Percentiles rank a stretch among this genome's conserved stretches.
Evolutionary conservation across 1,140 invertebrate genomes (phyloP).

Genomic region (Ceratosolen fusciceps): DNA sequence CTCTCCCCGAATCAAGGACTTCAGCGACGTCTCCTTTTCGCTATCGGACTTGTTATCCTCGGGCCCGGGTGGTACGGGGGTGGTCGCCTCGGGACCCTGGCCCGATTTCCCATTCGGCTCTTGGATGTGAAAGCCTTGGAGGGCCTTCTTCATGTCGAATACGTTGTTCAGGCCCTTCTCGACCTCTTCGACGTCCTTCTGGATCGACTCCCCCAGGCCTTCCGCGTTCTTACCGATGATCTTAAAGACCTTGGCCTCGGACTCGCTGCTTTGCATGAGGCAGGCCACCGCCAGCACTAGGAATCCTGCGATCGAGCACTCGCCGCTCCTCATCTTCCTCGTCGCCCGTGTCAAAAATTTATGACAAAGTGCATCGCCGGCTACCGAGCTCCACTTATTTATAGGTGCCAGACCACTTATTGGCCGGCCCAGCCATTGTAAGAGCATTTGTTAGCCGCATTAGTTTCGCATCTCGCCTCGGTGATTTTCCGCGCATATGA

Average conservation of each 20-base stretch:
- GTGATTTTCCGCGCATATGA: background rate
- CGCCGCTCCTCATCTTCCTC: slow-evolving; percentile 11
- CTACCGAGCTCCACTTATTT: no score
- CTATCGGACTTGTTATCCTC: no score
- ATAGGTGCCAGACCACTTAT: background rate
- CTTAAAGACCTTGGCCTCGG: background rate
- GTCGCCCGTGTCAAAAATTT: background rate
- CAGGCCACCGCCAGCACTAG: background rate
- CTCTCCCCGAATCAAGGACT: no score
- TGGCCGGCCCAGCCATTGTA: no score
- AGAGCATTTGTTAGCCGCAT: background rate
- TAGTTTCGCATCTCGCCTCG: background rate
- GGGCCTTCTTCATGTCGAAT: background rate
- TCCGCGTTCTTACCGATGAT: background rate
- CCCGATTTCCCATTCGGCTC: no score
- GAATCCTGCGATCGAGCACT: background rate
- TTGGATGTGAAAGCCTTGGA: no score
- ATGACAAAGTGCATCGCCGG: background rate
- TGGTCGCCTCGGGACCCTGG: no score
- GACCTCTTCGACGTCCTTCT: background rate
- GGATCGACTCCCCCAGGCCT: background rate
- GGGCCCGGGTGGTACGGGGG: no score
- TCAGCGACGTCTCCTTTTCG: no score
- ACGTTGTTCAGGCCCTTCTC: background rate
- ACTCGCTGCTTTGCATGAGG: background rate